Percentiles rank a stretch among this genome's conserved stretches.
These are phyloP conservation scores for Cynaeus angustus DNA, from an alignment of 2,888 invertebrate genomes.

Conservation along the genomic window DNA sequence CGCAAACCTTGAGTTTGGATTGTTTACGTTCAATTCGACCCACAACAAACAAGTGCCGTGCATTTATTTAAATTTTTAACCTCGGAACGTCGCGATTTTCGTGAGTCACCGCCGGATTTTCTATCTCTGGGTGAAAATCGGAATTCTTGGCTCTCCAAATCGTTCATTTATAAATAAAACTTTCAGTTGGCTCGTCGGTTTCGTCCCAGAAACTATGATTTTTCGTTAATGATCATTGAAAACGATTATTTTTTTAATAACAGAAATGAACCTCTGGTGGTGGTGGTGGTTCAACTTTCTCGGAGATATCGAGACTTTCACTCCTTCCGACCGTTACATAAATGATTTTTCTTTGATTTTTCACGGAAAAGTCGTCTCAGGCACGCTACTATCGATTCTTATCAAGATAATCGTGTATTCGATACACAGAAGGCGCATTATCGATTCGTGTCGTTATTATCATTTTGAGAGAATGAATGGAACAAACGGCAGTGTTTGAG, in stretches of 20 bases:
- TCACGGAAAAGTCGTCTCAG: constrained; percentile 7
- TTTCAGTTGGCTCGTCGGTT: constrained; percentile 22
- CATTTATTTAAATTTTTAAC: constrained; percentile 14
- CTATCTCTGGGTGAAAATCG: constrained; percentile 24
- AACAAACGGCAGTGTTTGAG: neutral
- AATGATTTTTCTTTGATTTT: constrained; percentile 8
- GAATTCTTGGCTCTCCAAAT: constrained; percentile 26
- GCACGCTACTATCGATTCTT: constrained; percentile 6
- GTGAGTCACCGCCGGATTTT: constrained; percentile 33
- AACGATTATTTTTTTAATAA: neutral
- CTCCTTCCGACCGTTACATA: constrained; percentile 10
- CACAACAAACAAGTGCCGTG: constrained; percentile 1
- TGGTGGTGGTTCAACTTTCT: constrained; percentile 6
- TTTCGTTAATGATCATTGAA: neutral
- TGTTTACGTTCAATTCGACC: constrained; percentile 16
- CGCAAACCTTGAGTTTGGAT: neutral
- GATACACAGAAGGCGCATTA: neutral
- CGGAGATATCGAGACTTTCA: neutral
- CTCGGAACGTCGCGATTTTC: constrained; percentile 12
- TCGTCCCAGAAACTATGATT: constrained; percentile 3
- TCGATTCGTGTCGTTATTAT: neutral
- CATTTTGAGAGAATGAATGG: neutral
- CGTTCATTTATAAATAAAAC: constrained; percentile 37
- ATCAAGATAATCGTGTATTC: constrained; percentile 2
- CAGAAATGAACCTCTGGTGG: no score